These are phyloP conservation scores for Oreohelix idahoensis DNA, from an alignment of 1,140 invertebrate species.

Conservation along the genomic window DNA sequence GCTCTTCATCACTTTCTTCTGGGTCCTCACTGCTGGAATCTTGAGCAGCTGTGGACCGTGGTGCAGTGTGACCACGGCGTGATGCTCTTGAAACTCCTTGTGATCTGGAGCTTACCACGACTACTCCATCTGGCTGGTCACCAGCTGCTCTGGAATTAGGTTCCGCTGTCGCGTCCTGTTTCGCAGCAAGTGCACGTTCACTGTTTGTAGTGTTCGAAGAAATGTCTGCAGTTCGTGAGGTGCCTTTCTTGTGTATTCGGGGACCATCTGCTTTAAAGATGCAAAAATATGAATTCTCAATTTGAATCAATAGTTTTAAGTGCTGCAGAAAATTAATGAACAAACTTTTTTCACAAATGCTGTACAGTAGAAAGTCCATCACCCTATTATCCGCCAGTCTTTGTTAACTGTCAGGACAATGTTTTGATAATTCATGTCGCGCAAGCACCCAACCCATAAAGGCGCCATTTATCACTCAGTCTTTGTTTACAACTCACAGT, in stretches of 20 bases:
- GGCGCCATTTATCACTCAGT: no score
- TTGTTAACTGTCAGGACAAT: no score
- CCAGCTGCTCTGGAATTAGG: neutral
- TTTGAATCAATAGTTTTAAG: no score
- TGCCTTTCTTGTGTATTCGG: neutral
- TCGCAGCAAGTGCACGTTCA: neutral
- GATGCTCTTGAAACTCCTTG: neutral
- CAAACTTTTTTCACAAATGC: no score
- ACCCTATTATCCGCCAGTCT: no score
- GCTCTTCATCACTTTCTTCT: conserved; percentile 67
- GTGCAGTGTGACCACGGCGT: neutral
- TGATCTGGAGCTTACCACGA: neutral
- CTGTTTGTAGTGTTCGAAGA: neutral
- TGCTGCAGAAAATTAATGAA: no score
- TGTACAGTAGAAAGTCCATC: no score
- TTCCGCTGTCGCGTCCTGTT: neutral
- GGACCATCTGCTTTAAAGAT: neutral
- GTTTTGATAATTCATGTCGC: no score
- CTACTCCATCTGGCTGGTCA: neutral
- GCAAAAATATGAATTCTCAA: no score
- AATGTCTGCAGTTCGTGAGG: neutral
- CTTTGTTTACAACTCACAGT: no score
- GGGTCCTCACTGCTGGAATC: neutral
- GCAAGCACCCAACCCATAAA: no score
- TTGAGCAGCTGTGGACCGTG: neutral